Evolutionary conservation across 2,113 vertebrate species (phyloP).

Genomic region (Apistogramma diplotaenia): DNA sequence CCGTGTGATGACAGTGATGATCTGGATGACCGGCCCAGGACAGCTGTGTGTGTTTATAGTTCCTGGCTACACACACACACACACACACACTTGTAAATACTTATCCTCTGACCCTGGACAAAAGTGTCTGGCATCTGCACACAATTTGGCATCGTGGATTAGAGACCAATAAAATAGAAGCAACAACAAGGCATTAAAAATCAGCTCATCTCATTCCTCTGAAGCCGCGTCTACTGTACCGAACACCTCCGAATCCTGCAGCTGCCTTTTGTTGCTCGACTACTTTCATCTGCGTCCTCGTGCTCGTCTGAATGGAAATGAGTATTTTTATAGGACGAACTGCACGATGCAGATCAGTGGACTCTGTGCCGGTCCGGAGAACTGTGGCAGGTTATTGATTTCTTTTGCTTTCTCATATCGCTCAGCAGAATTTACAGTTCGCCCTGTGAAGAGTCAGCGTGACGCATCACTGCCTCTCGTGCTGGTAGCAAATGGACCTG

Average conservation of each 20-base stretch:
- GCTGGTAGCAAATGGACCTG: conserved; percentile 14
- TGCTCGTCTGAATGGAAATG: background rate
- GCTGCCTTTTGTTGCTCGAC: background rate
- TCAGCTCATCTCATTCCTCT: background rate
- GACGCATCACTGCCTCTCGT: conserved; percentile 7
- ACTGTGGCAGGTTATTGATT: background rate
- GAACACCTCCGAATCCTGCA: background rate
- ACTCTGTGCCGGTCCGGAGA: background rate
- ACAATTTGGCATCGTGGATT: background rate
- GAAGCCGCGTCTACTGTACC: background rate
- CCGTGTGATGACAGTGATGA: no score
- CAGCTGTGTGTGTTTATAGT: conserved; percentile 59
- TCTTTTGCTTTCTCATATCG: background rate
- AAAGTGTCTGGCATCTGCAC: conserved; percentile 29
- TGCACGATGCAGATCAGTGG: background rate
- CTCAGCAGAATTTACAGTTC: background rate
- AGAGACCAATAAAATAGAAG: background rate
- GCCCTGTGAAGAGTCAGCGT: conserved; percentile 1
- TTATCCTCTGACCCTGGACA: conserved; percentile 53
- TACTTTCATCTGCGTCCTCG: background rate
- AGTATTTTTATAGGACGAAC: background rate
- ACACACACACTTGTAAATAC: conserved; percentile 64
- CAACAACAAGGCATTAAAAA: background rate
- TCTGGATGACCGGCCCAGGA: conserved; percentile 30
- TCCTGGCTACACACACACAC: conserved; percentile 9